Conservation (phyloP, 2,888 invertebrate species). For the Meandrusa payeni region DNA sequence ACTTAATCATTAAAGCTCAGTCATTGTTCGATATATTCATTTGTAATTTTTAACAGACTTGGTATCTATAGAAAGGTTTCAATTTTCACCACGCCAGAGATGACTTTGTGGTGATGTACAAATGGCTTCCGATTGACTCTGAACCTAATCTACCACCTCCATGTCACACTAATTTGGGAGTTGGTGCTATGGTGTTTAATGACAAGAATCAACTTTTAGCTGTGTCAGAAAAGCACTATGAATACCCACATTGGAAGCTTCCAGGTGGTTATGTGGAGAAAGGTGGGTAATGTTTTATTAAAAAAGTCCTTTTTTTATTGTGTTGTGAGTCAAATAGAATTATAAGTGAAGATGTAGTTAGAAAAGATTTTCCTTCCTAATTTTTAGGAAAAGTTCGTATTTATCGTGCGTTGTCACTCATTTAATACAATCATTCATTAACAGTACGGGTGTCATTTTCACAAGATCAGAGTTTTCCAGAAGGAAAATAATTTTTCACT, state of each 20-base stretch:
- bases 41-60: slow-evolving; percentile 31
- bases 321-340: too few relatives aligned
- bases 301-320: too few relatives aligned
- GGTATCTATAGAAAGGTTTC: slow-evolving; percentile 86
- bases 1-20: neutral
- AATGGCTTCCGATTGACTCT: slow-evolving; percentile 86
- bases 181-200: slow-evolving; percentile 93
- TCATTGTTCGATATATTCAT: slow-evolving; percentile 8
- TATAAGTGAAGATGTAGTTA: too few relatives aligned
- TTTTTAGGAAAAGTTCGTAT: too few relatives aligned
- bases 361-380: too few relatives aligned
- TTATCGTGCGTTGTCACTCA: too few relatives aligned
- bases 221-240: slow-evolving; percentile 87
- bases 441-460: too few relatives aligned
- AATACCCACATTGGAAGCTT: slow-evolving; percentile 89
- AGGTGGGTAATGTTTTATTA: too few relatives aligned
- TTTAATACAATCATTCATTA: too few relatives aligned
- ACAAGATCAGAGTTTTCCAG: too few relatives aligned
- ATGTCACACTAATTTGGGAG: slow-evolving; percentile 89
- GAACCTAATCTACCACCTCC: slow-evolving; percentile 86
- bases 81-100: slow-evolving; percentile 94
- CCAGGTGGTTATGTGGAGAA: slow-evolving; percentile 96
- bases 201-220: slow-evolving; percentile 87
- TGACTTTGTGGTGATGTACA: slow-evolving; percentile 89
- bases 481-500: too few relatives aligned